phyloP scores from a whole-genome alignment of 1,140 invertebrate species.

The Lepidurus packardi region DNA sequence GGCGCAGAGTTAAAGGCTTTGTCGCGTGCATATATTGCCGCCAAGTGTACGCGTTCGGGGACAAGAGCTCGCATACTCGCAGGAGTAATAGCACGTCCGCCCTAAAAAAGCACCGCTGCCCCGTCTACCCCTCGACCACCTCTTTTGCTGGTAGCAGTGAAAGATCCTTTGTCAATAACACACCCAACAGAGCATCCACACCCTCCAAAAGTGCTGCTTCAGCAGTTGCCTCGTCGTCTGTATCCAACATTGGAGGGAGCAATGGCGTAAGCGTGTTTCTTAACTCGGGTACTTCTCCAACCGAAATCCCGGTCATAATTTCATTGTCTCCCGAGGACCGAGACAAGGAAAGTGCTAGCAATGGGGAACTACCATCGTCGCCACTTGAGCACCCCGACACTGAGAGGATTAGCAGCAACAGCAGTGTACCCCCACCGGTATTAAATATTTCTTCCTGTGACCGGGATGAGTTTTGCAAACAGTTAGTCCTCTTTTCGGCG shows the following conservation, averaged over 20 bases:
- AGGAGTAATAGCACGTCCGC: conserved; percentile 27
- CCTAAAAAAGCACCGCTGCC: conserved; percentile 29
- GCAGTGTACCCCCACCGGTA: neutral
- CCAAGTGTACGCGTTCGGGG: conserved; percentile 33
- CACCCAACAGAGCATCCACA: conserved; percentile 11
- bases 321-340: neutral
- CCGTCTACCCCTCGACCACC: conserved; percentile 16
- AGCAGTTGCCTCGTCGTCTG: neutral
- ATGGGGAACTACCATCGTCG: neutral
- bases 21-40: conserved; percentile 33
- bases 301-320: neutral
- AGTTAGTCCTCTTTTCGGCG: neutral
- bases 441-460: neutral
- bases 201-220: neutral
- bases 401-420: neutral
- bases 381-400: neutral
- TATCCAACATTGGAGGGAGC: neutral
- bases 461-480: neutral
- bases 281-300: neutral
- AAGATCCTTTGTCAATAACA: neutral
- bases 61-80: conserved; percentile 1
- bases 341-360: neutral
- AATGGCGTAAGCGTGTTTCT: conserved; percentile 3
- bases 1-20: conserved; percentile 29
- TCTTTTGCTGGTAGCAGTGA: conserved; percentile 17